Base-by-base conservation (phyloP, 2,797 vertebrate genomes). In the Sebastes nivosus region DNA sequence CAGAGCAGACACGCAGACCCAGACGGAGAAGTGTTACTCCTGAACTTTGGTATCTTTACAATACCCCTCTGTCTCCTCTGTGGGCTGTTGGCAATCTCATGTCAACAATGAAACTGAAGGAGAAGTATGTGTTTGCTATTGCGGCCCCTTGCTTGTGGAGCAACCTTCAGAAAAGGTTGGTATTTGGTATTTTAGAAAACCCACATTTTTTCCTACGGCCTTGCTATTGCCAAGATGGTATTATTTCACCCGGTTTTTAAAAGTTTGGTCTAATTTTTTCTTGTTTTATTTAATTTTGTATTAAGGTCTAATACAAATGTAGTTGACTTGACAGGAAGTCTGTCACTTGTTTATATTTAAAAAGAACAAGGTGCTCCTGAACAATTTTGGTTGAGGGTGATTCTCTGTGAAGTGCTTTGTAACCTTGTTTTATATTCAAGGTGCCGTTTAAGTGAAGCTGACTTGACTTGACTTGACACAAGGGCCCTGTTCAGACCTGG, bases 1-100 rank as follows among this genome's bases (percentile, higher is more conserved):
- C 85, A 87, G 50, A 74, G 64, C 38, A 75, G 82, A 32, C 77
- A 82, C 71, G 18, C 59, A 77, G 64, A 88, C 71, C 76, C 79
- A 89, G 82, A 89, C 63, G 2, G 57, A 81, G 76, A 86, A 80
- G 80, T 77, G 74, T 86, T 87, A 74, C 54, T 80, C 66, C 75
- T 81, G 67, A 88, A 88, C 83, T 87, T 71, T 88, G 71, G 73
- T 83, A 81, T 88, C 86, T 91, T 93, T 92, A 89, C 84, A 89
- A 86, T 89, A 92, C 80, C 70, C n/a, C 42, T 63, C 63, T 55
- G 59, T 77, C 79, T 88, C 57, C 67, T 73, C 57, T 77, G 68
- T 65, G 70, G 70, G 80, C 73, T 82, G 70, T 34, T 87, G 82
- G 79, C 67, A 68, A 50, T 79, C 77, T 80, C 81, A 74, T 38